A percentile compares a stretch with the other conserved stretches of the same genome.
These are phyloP conservation scores for Eudemis profundana DNA, from an alignment of 2,888 invertebrate species.

Conservation along the genomic window DNA sequence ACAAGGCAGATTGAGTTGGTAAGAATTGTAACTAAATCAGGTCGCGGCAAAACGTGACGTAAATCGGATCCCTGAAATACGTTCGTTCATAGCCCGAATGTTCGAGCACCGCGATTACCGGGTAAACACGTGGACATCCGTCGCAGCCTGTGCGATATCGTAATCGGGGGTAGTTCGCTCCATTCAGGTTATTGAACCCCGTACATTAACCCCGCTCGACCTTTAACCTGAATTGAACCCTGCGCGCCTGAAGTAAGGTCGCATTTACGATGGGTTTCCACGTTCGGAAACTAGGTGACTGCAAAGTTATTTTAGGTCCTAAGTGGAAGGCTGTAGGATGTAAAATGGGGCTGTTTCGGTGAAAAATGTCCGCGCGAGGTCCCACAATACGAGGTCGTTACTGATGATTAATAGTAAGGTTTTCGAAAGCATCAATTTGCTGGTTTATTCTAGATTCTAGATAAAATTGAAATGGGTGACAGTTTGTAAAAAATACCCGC, in stretches of 20 bases:
- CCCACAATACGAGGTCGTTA: slow-evolving; percentile 11
- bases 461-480: slow-evolving; percentile 17
- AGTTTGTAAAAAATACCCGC: not conserved
- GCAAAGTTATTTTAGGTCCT: slow-evolving; percentile 32
- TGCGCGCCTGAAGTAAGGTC: slow-evolving; percentile 1
- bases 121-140: slow-evolving; percentile 51
- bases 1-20: too few relatives aligned
- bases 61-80: not conserved
- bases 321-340: slow-evolving; percentile 36
- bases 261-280: not conserved
- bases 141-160: slow-evolving; percentile 59
- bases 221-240: not conserved
- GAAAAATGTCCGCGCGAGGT: slow-evolving; percentile 25
- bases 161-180: slow-evolving; percentile 70
- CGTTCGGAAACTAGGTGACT: slow-evolving; percentile 23
- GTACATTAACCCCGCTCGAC: slow-evolving; percentile 59
- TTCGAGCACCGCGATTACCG: not conserved
- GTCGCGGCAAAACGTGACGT: slow-evolving; percentile 1
- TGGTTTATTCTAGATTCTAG: slow-evolving; percentile 1
- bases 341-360: slow-evolving; percentile 35
- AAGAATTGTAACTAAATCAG: too few relatives aligned
- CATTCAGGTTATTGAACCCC: slow-evolving; percentile 66
- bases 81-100: slow-evolving; percentile 10
- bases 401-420: slow-evolving; percentile 37
- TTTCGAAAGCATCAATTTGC: slow-evolving; percentile 32